Evolutionary conservation across 2,113 vertebrate species (phyloP), one percentile per base, ranked within the genome.

Genomic region (Athene cunicularia): DNA sequence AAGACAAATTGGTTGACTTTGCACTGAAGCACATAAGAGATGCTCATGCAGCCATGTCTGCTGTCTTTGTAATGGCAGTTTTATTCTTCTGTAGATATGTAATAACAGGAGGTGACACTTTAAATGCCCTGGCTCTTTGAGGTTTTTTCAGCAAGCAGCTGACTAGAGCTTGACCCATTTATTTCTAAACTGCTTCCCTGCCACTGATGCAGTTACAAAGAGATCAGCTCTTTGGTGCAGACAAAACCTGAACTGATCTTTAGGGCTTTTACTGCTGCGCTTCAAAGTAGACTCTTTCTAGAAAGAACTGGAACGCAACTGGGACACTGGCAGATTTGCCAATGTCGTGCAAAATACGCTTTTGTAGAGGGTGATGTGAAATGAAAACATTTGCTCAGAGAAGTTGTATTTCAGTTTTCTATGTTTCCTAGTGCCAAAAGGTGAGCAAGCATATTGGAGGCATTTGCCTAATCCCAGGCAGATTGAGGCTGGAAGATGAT

Each of bases 91-190:
- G 52, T 30, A 79, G 43, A 17, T 64, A 14, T 9, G 59, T 59
- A 70, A 45, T 89, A 93, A 87, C 43, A 55, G 30, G 68, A 94
- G 37, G 47, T 49, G 62, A 75, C 60, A 53, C 87, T 95, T 95
- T 52, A 53, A 94, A 85, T 79, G 39, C 33, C 64, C 47, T 91
- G 67, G 26, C 11, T 47, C 18, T 73, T 63, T 41, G 28, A 50
- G 2, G 1, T 41, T 62, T 80, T 87, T 73, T 33, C 18, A 58
- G 33, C 5, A 2, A 87, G 55, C 66, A 87, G 35, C 70, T 87
- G 86, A 93, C 89, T 85, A 63, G 85, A 87, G n/a, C 28, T 72
- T 97, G 94, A 89, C 52, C 53, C 56, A 67, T 95, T 93, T 91
- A 68, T 94, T 95, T 89, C 53, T 82, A 66, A 87, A 84, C 49